Evolutionary conservation across 2,888 invertebrate species (phyloP), one percentile per base, ranked within the genome.

Genomic region (Tenthredo livida): DNA sequence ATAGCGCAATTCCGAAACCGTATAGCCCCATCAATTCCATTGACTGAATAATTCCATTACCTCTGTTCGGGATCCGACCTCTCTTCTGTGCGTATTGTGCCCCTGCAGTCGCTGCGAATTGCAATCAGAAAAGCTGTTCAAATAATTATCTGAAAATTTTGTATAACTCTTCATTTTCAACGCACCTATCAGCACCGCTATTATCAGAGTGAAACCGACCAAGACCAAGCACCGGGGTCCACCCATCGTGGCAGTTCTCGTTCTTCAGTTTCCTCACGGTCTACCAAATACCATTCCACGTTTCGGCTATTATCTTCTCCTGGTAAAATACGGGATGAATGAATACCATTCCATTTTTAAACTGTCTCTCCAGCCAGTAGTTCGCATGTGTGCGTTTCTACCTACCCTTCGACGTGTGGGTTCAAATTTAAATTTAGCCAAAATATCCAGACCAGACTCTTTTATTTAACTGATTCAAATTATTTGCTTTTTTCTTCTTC

Each of bases 121-220:
- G 17, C 33, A n/a, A 77, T 5, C 2, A 40, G 0, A 67, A 21
- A 73, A 12, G n/a, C 10, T 40, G 2, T 43, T n/a, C 1, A 4
- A 40, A 33, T 33, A 12, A 67, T 67, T 33, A 33, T 33, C 15
- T 67, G 0, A 2, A 25, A 73, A 73, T 9, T 5, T 40, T 1
- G 12, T 43, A 40, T 43, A 73, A 40, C 9, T 37, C 21, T n/a
- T 73, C 1, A 37, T 43, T 7, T 9, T 43, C 40, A 21, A 77
- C 77, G 50, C 29, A 77, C 77, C 77, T 77, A 50, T n/a, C 17
- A 54, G 17, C 17, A 54, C 25, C n/a, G 54, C n/a, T 10, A 54
- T 29, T 0, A 77, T 6, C 15, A 50, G 15, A 25, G 50, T 29
- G 1, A 50, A 29, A 9, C 12, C 7, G 47, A n/a, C 17, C 3